Percentiles rank a stretch among this genome's conserved stretches.
phyloP scores from a whole-genome alignment of 2,113 vertebrate genomes.

The Podarcis muralis region DNA sequence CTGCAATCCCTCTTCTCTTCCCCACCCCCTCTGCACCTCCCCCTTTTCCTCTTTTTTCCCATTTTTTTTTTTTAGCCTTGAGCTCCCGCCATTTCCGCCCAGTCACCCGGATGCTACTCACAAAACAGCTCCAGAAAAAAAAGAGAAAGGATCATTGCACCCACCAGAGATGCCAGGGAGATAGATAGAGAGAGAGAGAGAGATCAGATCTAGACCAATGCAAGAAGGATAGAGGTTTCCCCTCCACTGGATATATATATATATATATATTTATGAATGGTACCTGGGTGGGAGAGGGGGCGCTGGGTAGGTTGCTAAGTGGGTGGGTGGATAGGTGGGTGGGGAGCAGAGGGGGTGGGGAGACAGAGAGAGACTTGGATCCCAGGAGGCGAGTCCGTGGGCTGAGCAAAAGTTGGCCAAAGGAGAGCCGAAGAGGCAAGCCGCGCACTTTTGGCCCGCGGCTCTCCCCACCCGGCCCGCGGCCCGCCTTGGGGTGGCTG shows the following conservation, averaged over 20 bases:
- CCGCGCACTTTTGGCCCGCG: not conserved
- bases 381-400: not conserved
- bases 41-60: slow-evolving; percentile 46
- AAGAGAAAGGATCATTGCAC: not conserved
- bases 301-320: not conserved
- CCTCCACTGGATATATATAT: slow-evolving; percentile 40
- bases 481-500: too few relatives aligned
- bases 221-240: not conserved
- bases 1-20: not conserved
- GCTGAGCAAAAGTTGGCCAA: slow-evolving; percentile 39
- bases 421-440: not conserved
- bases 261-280: slow-evolving; percentile 63
- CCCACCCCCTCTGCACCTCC: slow-evolving; percentile 35
- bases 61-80: slow-evolving; percentile 38
- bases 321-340: not conserved
- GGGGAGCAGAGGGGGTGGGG: not conserved
- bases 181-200: too few relatives aligned
- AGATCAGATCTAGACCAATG: not conserved
- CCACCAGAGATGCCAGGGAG: not conserved
- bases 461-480: too few relatives aligned
- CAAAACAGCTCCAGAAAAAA: slow-evolving; percentile 58
- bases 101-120: slow-evolving; percentile 75
- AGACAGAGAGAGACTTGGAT: not conserved
- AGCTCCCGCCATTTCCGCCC: slow-evolving; percentile 77
- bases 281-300: slow-evolving; percentile 71